Base-by-base conservation (phyloP, 2,113 vertebrate species). In the Spilogale gracilis region DNA sequence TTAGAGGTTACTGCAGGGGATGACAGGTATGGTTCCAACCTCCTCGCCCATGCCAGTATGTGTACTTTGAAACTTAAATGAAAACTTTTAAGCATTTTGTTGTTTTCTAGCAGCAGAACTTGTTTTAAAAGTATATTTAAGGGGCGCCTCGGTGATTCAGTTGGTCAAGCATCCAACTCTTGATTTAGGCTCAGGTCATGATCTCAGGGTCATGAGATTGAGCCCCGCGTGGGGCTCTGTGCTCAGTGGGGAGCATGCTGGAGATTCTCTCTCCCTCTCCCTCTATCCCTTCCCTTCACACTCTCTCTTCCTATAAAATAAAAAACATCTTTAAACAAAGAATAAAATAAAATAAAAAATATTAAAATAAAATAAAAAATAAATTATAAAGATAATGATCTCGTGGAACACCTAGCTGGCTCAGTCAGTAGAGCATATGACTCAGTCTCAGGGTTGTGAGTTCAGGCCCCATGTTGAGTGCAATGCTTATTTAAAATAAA, bases 31-130 rank as follows among this genome's bases (percentile, higher is more conserved):
- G 38, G 2, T 83, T 94, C 3, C 3, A 65, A 48, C 5, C 23
- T 83, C 25, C 4, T 67, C 12, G 67, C 3, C 18, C 21, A 45
- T 60, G 16, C 48, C 27, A 11, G 65, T 79, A 5, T 3, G 45
- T 61, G 58, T 81, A 10, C 11, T 84, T 87, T 89, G 50, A 92
- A 95, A 76, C 38, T 38, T 92, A 69, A 94, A 54, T 32, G 71
- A 76, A 81, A 71, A 43, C 56, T 63, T 58, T 6, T 14, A 82
- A 61, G 12, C 1, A 54, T 10, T 73, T 92, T 69, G 3, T 76
- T 97, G 11, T 82, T 89, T 61, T 74, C 91, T 83, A 94, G 54
- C 58, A 82, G 9, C 27, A 91, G 25, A 94, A 56, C 13, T 69
- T 84, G 9, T 43, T 89, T 78, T 3, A 65, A 76, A 90, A n/a